These are phyloP conservation scores for Dryadula phaetusa DNA, from an alignment of 2,888 invertebrate genomes.

Conservation along the genomic window DNA sequence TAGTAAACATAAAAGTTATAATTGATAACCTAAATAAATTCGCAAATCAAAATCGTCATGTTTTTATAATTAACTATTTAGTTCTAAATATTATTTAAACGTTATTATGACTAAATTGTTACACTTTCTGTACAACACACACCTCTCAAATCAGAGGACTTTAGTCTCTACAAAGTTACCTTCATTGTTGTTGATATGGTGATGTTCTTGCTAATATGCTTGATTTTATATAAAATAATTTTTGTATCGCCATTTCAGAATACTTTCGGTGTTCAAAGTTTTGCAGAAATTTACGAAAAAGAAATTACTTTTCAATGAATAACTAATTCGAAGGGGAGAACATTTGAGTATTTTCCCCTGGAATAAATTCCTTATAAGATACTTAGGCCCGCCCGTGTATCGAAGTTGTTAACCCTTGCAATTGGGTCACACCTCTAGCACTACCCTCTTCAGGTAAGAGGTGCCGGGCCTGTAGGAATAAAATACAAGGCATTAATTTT, in stretches of 20 bases:
- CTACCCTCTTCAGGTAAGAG: constrained; percentile 85
- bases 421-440: constrained; percentile 84
- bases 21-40: not conserved
- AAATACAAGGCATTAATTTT: constrained; percentile 84
- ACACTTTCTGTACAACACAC: not conserved
- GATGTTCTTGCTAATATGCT: constrained; percentile 45
- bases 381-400: constrained; percentile 85
- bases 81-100: not conserved
- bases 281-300: constrained; percentile 43
- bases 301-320: constrained; percentile 58
- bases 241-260: constrained; percentile 63
- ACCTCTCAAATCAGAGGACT: constrained; percentile 31
- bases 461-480: constrained; percentile 86
- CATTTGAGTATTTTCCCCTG: constrained; percentile 71
- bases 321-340: constrained; percentile 63
- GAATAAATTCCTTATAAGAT: constrained; percentile 82
- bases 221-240: constrained; percentile 44
- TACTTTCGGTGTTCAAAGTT: constrained; percentile 61
- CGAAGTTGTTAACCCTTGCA: constrained; percentile 85
- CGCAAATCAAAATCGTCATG: constrained; percentile 1
- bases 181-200: constrained; percentile 44
- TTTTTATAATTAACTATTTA: constrained; percentile 11
- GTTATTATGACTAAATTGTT: not conserved
- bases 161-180: constrained; percentile 48
- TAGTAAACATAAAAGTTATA: not conserved